phyloP scores from a whole-genome alignment of 2,888 invertebrate genomes.

The Neoitamus cyanurus region DNA sequence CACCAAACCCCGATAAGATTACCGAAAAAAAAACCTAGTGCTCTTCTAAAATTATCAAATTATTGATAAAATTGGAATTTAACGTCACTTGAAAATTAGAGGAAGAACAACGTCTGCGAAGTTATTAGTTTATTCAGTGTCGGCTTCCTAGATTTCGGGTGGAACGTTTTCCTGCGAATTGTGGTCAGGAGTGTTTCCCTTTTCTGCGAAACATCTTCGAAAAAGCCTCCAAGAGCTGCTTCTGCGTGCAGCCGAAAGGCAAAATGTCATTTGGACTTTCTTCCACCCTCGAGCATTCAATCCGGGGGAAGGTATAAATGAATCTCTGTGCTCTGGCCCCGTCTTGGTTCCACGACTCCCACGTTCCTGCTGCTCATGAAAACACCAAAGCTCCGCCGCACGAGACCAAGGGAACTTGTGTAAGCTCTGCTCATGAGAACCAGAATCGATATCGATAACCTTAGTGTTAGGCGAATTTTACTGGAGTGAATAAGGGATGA shows the following conservation, averaged over 20 bases:
- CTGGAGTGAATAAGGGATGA: slow-evolving; percentile 43
- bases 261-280: slow-evolving; percentile 35
- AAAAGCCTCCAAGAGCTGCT: slow-evolving; percentile 4
- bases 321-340: background rate
- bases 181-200: background rate
- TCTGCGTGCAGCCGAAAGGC: background rate
- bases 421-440: slow-evolving; percentile 27
- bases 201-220: background rate
- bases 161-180: background rate
- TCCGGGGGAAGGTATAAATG: background rate
- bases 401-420: slow-evolving; percentile 5
- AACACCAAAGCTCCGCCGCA: slow-evolving; percentile 35
- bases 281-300: background rate
- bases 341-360: background rate
- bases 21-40: background rate
- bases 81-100: background rate
- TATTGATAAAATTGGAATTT: background rate
- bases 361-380: slow-evolving; percentile 3
- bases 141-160: background rate
- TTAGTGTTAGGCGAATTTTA: slow-evolving; percentile 40
- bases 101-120: background rate
- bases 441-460: slow-evolving; percentile 43
- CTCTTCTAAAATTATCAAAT: background rate
- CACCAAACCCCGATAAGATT: background rate
- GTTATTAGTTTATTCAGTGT: background rate